Evolutionary conservation across 2,113 vertebrate genomes (phyloP).

Genomic region (Chlorodrepanis virens): DNA sequence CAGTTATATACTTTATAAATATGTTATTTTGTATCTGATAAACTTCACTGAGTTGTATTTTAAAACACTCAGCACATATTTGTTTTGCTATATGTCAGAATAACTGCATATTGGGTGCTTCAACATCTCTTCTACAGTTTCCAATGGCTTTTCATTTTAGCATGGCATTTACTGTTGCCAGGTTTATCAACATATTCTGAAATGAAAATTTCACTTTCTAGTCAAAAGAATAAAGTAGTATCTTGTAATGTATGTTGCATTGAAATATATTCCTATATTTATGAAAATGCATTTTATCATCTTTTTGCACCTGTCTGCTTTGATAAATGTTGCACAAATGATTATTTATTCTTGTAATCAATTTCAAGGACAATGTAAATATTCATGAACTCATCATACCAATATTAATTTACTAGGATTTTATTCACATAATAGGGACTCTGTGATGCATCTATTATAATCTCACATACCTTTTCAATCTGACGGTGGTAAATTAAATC

Average conservation of each 20-base stretch:
- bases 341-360: conserved; percentile 26
- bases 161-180: not conserved
- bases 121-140: not conserved
- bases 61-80: not conserved
- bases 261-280: not conserved
- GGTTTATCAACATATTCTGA: not conserved
- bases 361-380: conserved; percentile 33
- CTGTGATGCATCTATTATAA: conserved; percentile 31
- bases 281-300: conserved; percentile 10
- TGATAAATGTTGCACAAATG: conserved; percentile 12
- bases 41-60: not conserved
- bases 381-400: not conserved
- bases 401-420: conserved; percentile 5
- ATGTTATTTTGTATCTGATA: not conserved
- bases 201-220: conserved; percentile 11
- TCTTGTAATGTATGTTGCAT: not conserved
- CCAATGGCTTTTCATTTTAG: not conserved
- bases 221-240: not conserved
- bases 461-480: not conserved
- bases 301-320: conserved; percentile 23
- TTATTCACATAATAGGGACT: not conserved
- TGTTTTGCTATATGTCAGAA: not conserved
- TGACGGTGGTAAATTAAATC: conserved; percentile 13
- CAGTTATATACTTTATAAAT: not conserved
- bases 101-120: not conserved